Evolutionary conservation across 37 sponge, comb jelly and placozoan genomes (phyloP).

Genomic region (Agelas oroides): DNA sequence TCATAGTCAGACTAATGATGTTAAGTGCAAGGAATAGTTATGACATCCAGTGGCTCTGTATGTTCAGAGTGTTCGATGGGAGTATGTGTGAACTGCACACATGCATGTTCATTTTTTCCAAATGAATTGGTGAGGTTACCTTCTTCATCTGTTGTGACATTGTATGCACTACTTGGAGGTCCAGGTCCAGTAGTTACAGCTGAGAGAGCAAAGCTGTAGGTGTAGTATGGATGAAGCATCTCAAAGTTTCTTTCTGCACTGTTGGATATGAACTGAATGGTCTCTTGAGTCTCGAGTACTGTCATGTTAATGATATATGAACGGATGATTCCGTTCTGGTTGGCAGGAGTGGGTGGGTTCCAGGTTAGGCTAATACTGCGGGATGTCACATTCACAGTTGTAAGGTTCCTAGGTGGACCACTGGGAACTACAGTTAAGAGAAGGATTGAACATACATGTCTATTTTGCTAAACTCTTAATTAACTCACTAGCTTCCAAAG

Average conservation of each 20-base stretch:
- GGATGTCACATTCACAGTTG: neutral
- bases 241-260: neutral
- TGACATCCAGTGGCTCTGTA: too few relatives aligned
- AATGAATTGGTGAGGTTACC: too few relatives aligned
- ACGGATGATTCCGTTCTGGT: slow-evolving; percentile 26
- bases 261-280: neutral
- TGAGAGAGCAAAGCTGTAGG: slow-evolving; percentile 1
- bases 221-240: slow-evolving; percentile 3
- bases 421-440: slow-evolving; percentile 10
- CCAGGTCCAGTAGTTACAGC: slow-evolving; percentile 19
- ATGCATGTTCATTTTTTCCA: too few relatives aligned
- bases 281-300: neutral
- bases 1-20: too few relatives aligned
- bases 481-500: slow-evolving; percentile 21
- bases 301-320: slow-evolving; percentile 11
- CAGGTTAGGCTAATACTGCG: neutral
- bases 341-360: slow-evolving; percentile 1
- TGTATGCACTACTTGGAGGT: neutral
- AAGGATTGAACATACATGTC: neutral
- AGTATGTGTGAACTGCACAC: too few relatives aligned
- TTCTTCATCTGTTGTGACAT: slow-evolving; percentile 4
- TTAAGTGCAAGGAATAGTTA: too few relatives aligned
- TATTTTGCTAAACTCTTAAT: neutral
- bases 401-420: slow-evolving; percentile 5
- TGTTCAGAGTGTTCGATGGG: too few relatives aligned